Percentiles rank a stretch among this genome's conserved stretches.
Evolutionary conservation across 2,113 vertebrate genomes (phyloP).

Genomic region (Saccopteryx leptura): DNA sequence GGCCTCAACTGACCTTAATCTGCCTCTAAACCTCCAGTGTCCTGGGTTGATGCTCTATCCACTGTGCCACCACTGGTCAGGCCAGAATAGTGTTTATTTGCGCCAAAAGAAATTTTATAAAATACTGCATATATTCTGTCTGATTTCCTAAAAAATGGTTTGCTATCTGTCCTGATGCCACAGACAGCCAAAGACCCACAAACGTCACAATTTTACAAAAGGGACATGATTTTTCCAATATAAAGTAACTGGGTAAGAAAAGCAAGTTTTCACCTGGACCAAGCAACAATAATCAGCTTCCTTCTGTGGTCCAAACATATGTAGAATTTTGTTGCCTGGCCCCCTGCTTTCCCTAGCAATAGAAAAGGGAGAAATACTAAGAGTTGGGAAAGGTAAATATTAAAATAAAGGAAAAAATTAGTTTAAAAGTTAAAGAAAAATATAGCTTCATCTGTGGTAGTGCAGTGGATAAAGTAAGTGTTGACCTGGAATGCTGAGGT

Average conservation of each 20-base stretch:
- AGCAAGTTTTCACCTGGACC: not conserved
- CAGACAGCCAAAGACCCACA: not conserved
- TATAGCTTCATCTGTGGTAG: too few relatives aligned
- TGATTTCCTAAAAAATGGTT: constrained; percentile 1
- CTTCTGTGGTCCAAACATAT: constrained; percentile 7
- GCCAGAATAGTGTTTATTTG: not conserved
- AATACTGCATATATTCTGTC: not conserved
- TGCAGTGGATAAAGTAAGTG: too few relatives aligned
- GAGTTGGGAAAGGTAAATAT: not conserved
- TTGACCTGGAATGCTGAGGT: too few relatives aligned
- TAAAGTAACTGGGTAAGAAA: constrained; percentile 10
- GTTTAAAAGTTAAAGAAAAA: not conserved
- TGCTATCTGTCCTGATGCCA: not conserved
- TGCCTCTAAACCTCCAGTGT: too few relatives aligned
- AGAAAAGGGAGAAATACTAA: not conserved
- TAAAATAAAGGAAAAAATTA: not conserved
- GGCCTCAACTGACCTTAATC: too few relatives aligned
- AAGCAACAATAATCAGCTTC: constrained; percentile 45
- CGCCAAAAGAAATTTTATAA: not conserved
- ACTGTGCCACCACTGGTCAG: too few relatives aligned
- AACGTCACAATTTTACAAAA: constrained; percentile 24
- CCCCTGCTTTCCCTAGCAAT: not conserved
- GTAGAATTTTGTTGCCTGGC: not conserved
- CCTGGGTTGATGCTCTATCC: too few relatives aligned
- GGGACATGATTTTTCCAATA: constrained; percentile 6